Evolutionary conservation across 2,888 invertebrate genomes (phyloP), one percentile per base, ranked within the genome.

Genomic region (Drepanosiphum platanoidis): DNA sequence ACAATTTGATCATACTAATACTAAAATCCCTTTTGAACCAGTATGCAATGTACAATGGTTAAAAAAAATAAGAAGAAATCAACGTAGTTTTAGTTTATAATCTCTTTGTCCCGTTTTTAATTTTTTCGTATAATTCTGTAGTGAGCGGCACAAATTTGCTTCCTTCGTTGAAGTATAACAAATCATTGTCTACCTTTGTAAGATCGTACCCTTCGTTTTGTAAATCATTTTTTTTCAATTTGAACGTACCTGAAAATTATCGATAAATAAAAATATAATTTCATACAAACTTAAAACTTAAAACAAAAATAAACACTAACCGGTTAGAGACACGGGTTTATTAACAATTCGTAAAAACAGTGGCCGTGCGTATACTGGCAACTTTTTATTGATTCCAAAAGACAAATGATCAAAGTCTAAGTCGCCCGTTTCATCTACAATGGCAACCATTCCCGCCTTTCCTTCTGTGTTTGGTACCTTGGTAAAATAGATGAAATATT

Each of bases 191-290:
- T 30, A 87, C 79, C 27, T 79, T 78, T 34, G 72, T 66, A 2
- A 94, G 94, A 89, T 99, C 92, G 89, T 94, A 98, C 5, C 95
- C 96, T 88, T 98, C 96, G 86, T 94, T 94, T 90, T 97, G 95
- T 71, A 99, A 92, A 89, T 97, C 95, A 68, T 94, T 94, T 91
- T 99, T 99, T 91, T 96, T 96, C 90, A 99, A 91, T 91, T 99
- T 99, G 90, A 96, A 99, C 34, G 99, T 99, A 95, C 97, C 96
- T 96, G 91, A 13, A 70, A 27, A 61, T 39, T 15, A 15, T 61
- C 7, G 15, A 42, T 72, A 42, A 83, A 32, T 32, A n/a, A n/a
- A n/a, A n/a, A n/a, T n/a, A n/a, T n/a, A n/a, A n/a, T n/a, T n/a
- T n/a, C n/a, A n/a, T n/a, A 46, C 42, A 9, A 42, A 1, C 13